Evolutionary conservation across 2,888 invertebrate genomes (phyloP), one percentile per base, ranked within the genome.

Genomic region (Margaritifera margaritifera): DNA sequence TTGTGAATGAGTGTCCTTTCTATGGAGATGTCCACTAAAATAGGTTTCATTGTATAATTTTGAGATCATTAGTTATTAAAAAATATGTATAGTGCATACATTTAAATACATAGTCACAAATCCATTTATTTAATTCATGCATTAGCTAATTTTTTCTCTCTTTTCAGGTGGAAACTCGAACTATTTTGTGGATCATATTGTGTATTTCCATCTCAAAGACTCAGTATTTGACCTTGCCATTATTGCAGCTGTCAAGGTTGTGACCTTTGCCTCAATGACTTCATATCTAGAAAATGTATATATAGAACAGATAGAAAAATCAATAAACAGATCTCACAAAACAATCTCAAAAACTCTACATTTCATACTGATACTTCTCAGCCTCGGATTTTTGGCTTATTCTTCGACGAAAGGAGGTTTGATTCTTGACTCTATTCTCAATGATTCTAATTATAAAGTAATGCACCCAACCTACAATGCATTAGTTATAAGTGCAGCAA

Each of bases 181-280:
- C 24, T 88, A 87, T 59, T 86, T 88, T 72, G 80, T 86, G 6
- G 81, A 87, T 79, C 86, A 82, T 77, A 85, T 89, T n/a, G 64
- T 78, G 4, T 63, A 82, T 55, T 88, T 86, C 63, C 79, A 84
- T 31, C 63, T 87, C 50, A 74, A 66, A 4, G 70, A 82, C 51
- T 88, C 88, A 0, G 84, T 86, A 5, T 89, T 89, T 81, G 89
- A 89, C 78, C 74, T 88, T 50, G 87, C 85, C 20, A 56, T 88
- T 3, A 57, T 88, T 25, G 75, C 85, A 6, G 59, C 78, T 6
- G 25, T 82, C n/a, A 88, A 88, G 75, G 68, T 81, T 27, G 68
- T 86, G 22, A 27, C 81, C 15, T 64, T 81, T n/a, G 69, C 84
- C 54, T 71, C 83, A 8, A 18, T 81, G 6, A 75, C 81, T 27